Conservation (phyloP, 2,113 vertebrate species). For the Budorcas taxicolor region DNA sequence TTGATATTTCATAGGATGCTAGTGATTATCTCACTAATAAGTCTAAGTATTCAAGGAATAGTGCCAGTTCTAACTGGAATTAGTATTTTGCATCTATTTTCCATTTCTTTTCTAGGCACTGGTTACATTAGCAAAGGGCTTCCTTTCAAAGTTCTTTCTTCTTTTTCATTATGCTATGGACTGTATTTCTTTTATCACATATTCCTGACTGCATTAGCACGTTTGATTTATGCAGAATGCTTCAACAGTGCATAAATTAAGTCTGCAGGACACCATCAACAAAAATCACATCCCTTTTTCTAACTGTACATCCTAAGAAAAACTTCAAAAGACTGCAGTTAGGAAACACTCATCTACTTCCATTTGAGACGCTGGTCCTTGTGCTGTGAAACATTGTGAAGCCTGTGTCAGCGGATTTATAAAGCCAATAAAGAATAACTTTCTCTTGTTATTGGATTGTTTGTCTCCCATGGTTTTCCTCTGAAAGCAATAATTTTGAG, state of each 20-base stretch:
- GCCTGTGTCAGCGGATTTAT: neutral
- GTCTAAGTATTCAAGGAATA: neutral
- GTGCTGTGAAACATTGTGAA: neutral
- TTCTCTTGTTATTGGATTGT: neutral
- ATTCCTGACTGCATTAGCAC: neutral
- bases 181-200: neutral
- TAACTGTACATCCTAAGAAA: neutral
- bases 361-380: neutral
- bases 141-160: neutral
- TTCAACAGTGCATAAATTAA: neutral
- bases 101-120: neutral
- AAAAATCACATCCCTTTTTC: neutral
- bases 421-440: neutral
- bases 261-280: neutral
- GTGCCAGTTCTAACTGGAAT: neutral
- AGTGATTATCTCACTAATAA: neutral
- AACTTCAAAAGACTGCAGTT: neutral
- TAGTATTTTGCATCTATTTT: neutral
- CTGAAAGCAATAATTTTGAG: neutral
- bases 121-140: neutral
- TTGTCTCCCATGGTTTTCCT: neutral
- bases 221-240: neutral
- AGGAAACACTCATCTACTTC: neutral
- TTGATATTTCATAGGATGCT: neutral
- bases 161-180: neutral